These are phyloP conservation scores for Cylloceria caligata DNA, from an alignment of 2,888 invertebrate species.

Conservation along the genomic window DNA sequence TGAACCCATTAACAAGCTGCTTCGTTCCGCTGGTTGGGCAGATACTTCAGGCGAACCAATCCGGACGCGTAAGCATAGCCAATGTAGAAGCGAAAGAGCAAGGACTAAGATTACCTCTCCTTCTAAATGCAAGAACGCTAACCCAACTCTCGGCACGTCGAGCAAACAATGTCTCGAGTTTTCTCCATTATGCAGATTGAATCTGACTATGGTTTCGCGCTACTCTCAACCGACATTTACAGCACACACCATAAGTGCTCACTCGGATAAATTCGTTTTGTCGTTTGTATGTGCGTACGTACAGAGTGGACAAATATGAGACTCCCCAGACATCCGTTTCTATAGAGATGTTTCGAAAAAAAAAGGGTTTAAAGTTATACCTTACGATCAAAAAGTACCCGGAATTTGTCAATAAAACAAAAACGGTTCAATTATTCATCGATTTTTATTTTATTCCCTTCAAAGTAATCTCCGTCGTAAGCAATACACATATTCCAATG, in stretches of 20 bases:
- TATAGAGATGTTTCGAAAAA: background rate
- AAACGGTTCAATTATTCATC: too few relatives aligned
- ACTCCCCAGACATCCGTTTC: background rate
- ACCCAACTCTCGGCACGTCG: constrained; percentile 70
- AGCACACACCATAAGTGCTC: background rate
- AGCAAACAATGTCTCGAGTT: constrained; percentile 83
- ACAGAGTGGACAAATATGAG: background rate
- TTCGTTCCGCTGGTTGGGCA: constrained; percentile 71
- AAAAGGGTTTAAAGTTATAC: too few relatives aligned
- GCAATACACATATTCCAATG: too few relatives aligned
- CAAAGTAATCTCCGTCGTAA: too few relatives aligned
- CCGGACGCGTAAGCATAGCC: constrained; percentile 43
- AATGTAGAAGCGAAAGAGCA: constrained; percentile 24
- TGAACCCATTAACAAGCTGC: constrained; percentile 83
- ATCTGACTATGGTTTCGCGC: constrained; percentile 78
- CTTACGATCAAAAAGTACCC: too few relatives aligned
- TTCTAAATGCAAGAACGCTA: constrained; percentile 52
- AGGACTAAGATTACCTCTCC: constrained; percentile 39
- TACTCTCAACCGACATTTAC: background rate
- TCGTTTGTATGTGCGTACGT: constrained; percentile 3
- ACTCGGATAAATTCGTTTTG: constrained; percentile 11
- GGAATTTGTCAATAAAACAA: too few relatives aligned
- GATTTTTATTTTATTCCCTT: too few relatives aligned
- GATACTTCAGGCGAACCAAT: constrained; percentile 70
- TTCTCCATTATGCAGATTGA: constrained; percentile 84